Evolutionary conservation across 2,113 vertebrate species (phyloP), one percentile per base, ranked within the genome.

Genomic region (Datnioides undecimradiatus): DNA sequence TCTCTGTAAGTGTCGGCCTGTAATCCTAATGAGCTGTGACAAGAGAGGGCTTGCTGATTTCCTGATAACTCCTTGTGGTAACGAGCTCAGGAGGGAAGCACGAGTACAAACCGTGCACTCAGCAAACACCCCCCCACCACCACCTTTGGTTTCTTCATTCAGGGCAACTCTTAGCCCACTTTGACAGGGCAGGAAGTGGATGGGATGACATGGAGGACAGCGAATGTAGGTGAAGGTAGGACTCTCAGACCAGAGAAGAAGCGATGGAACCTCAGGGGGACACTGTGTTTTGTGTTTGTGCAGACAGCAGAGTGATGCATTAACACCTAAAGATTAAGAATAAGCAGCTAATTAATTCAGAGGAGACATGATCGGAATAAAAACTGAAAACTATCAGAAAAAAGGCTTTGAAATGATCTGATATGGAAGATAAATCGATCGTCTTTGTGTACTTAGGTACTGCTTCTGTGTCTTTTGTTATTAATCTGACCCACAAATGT

Each of bases 21-120:
- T 92, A 90, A 92, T 91, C 89, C 67, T 90, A 88, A 92, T 70
- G 62, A 74, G 33, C 5, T 70, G 57, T 82, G 90, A 91, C 88
- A 90, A 85, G 74, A 81, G 77, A 80, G 80, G 83, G 57, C 73
- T 76, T 29, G 51, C 31, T 60, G 62, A 80, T 81, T 83, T 90
- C 86, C 90, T 86, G 83, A 77, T 86, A 79, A 64, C 85, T 67
- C 70, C 45, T 72, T 27, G 80, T 23, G 49, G 70, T 90, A 90
- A 91, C 88, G 14, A 88, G 89, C 85, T 90, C 87, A 86, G 75
- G 75, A 59, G 29, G 62, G 45, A 57, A 41, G 40, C 52, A 40
- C 40, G 52, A 57, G 60, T 38, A 41, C 51, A 73, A 74, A 77
- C 73, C 38, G 29, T 58, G 41, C 57, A 36, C 57, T 54, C 48